These are phyloP conservation scores for Diglossa cyanea DNA, from an alignment of 2,797 vertebrate species.

Conservation along the genomic window DNA sequence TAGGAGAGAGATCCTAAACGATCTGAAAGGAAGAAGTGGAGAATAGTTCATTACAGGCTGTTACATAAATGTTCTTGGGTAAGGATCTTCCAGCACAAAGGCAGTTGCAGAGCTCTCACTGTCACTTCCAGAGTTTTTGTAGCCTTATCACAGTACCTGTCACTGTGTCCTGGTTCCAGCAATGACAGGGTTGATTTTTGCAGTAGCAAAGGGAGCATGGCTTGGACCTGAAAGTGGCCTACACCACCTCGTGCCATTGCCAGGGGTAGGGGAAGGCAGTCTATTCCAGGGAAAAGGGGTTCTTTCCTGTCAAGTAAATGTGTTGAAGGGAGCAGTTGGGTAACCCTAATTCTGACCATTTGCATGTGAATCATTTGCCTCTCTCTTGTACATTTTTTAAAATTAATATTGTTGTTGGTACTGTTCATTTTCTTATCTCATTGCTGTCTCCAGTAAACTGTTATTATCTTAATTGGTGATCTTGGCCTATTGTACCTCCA, in stretches of 20 bases:
- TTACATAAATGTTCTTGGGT: neutral
- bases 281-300: neutral
- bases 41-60: neutral
- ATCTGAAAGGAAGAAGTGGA: neutral
- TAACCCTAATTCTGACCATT: neutral
- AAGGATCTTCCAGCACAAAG: neutral
- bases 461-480: rapidly evolving
- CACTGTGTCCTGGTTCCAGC: neutral
- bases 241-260: neutral
- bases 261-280: neutral
- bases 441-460: neutral
- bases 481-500: neutral
- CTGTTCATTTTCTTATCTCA: neutral
- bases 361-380: rapidly evolving
- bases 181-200: neutral
- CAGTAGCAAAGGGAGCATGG: neutral
- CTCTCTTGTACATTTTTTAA: neutral
- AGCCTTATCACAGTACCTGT: neutral
- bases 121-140: neutral
- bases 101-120: neutral
- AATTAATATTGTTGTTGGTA: neutral
- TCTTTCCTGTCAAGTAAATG: neutral
- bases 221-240: neutral
- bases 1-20: neutral
- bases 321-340: neutral